phyloP scores from a whole-genome alignment of 2,888 invertebrate genomes.

The Copidosoma aretas region DNA sequence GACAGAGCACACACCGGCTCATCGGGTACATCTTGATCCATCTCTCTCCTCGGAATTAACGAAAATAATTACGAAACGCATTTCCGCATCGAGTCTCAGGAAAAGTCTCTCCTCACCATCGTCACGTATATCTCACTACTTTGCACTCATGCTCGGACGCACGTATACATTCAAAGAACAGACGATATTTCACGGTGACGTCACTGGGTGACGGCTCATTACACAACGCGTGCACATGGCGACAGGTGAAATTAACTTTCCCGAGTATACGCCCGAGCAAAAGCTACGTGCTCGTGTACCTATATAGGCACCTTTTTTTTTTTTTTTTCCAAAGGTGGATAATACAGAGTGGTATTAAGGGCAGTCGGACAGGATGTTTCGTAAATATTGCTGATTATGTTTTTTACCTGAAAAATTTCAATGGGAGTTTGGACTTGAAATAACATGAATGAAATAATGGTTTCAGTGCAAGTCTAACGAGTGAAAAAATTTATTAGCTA shows the following conservation, averaged over 20 bases:
- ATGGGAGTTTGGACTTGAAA: no score
- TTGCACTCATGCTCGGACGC: not conserved
- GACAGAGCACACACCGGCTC: no score
- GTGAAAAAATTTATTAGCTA: no score
- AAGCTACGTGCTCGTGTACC: no score
- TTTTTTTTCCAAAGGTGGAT: not conserved
- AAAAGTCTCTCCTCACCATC: not conserved
- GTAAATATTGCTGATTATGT: no score
- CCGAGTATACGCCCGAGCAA: conserved; percentile 1
- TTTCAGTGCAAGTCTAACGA: no score
- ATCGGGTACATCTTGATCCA: no score
- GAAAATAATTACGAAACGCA: no score
- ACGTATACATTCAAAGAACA: not conserved
- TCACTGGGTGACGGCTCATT: conserved; percentile 6
- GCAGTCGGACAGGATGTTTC: not conserved
- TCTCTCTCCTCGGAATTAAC: no score
- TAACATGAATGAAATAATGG: no score
- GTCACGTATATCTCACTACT: conserved; percentile 1
- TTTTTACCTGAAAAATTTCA: no score
- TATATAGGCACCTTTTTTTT: not conserved
- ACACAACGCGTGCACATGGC: conserved; percentile 11
- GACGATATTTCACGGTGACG: conserved; percentile 21
- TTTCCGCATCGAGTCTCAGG: no score
- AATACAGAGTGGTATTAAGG: conserved; percentile 9
- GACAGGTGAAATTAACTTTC: conserved; percentile 53